These are phyloP conservation scores for Hypocryptadius cinnamomeus DNA, from an alignment of 2,113 vertebrate genomes.

Conservation along the genomic window DNA sequence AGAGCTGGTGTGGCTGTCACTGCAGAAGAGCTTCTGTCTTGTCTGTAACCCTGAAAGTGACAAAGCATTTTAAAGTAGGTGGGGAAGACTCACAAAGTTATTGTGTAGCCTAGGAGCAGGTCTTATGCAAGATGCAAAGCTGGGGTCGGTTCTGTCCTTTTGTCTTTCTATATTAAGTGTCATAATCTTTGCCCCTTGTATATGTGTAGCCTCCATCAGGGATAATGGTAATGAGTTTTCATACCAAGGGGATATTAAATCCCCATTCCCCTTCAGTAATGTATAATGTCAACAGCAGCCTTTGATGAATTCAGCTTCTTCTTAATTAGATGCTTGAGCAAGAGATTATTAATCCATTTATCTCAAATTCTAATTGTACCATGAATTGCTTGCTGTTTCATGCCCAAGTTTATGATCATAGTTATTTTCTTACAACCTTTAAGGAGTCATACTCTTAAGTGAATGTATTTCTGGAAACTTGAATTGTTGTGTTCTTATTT, in stretches of 20 bases:
- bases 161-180: background rate
- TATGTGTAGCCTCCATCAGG: background rate
- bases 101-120: background rate
- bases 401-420: background rate
- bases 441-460: background rate
- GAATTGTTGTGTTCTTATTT: background rate
- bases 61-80: background rate
- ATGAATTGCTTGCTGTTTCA: background rate
- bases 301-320: conserved; percentile 2
- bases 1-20: background rate
- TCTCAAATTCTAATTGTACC: background rate
- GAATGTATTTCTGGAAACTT: background rate
- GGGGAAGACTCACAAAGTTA: background rate
- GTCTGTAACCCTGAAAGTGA: background rate
- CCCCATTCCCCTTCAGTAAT: background rate
- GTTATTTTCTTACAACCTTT: background rate
- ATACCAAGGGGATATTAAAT: background rate
- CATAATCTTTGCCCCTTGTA: background rate
- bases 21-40: background rate
- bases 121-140: background rate
- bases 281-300: conserved; percentile 17
- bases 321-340: conserved; percentile 12
- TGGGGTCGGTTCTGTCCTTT: background rate
- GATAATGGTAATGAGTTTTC: background rate
- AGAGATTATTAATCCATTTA: conserved; percentile 30